Base-by-base conservation (phyloP, 2,113 vertebrate genomes). In the Pipa parva region DNA sequence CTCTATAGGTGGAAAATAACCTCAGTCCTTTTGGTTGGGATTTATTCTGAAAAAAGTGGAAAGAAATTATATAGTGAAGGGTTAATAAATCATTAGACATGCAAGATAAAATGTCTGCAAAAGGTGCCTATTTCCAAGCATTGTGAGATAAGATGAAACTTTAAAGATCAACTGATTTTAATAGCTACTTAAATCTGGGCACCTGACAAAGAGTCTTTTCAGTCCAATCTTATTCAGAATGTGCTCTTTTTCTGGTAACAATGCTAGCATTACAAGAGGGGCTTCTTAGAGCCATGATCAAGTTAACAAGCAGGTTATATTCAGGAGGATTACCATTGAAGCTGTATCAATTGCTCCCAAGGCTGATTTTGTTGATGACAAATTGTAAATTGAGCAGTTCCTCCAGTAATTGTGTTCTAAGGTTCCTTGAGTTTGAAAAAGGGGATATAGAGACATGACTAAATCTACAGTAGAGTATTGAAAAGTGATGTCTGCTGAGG, bases 281-380 rank as follows among this genome's bases (percentile, higher is more conserved):
- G 58, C 28, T 70, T 70, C 66, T 70, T 61, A 68, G 59, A 54
- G 58, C 54, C 33, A 20, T 54, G 66, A 70, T 70, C 66, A 70
- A 70, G 66, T 70, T 70, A 60, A 61, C 48, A n/a, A 28, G 28
- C 46, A 60, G 66, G 58, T 70, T 55, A 70, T 61, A 61, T 70
- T 54, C 66, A 54, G 57, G 36, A 54, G 57, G 48, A 59, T 70
- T 70, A 70, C 52, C 66, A 61, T 58, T 70, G 66, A 70, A 60
- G 54, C 57, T 61, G 66, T 70, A 70, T 70, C 66, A 70, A 61
- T 61, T 70, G 66, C 49, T 70, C 66, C 66, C 66, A 61, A 37
- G 25, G 33, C 66, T 61, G 58, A 70, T 70, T 60, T 70, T 61
- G 56, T 54, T 70, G 58, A 70, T 70, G 66, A 60, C 66, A 70